These are phyloP conservation scores for Fabriciana adippe DNA, from an alignment of 2,888 invertebrate species.

Conservation along the genomic window DNA sequence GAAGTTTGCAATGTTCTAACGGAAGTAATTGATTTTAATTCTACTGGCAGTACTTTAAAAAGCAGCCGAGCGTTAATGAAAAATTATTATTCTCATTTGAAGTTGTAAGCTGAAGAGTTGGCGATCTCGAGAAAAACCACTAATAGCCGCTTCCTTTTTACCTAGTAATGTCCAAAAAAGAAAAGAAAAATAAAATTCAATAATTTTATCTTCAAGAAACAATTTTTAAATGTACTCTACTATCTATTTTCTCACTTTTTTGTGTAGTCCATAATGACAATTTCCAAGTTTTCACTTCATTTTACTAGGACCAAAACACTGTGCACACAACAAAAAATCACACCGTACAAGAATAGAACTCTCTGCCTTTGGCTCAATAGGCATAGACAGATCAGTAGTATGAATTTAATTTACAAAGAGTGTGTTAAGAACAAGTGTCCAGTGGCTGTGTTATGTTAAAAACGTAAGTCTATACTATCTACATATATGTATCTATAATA, in stretches of 20 bases:
- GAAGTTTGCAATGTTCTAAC: constrained; percentile 63
- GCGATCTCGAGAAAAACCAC: constrained; percentile 54
- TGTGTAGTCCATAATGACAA: too few species aligned
- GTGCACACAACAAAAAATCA: too few species aligned
- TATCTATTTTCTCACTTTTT: not conserved
- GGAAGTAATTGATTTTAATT: constrained; percentile 77
- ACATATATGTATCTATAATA: not conserved
- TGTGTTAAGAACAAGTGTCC: too few species aligned
- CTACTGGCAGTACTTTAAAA: constrained; percentile 62
- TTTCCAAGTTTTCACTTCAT: too few species aligned
- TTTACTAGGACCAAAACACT: too few species aligned
- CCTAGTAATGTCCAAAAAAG: constrained; percentile 6
- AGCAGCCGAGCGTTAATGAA: constrained; percentile 71
- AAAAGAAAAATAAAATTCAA: not conserved
- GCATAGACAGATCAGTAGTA: too few species aligned
- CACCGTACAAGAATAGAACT: too few species aligned
- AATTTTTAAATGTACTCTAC: not conserved
- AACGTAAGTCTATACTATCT: too few species aligned
- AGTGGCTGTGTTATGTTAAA: too few species aligned
- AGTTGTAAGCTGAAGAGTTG: constrained; percentile 60
- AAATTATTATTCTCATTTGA: constrained; percentile 71
- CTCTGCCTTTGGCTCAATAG: too few species aligned
- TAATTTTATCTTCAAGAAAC: not conserved
- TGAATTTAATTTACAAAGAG: too few species aligned
- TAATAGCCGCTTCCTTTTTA: constrained; percentile 55